These are phyloP conservation scores for Rhagonycha lutea DNA, from an alignment of 2,888 invertebrate genomes.

Conservation along the genomic window DNA sequence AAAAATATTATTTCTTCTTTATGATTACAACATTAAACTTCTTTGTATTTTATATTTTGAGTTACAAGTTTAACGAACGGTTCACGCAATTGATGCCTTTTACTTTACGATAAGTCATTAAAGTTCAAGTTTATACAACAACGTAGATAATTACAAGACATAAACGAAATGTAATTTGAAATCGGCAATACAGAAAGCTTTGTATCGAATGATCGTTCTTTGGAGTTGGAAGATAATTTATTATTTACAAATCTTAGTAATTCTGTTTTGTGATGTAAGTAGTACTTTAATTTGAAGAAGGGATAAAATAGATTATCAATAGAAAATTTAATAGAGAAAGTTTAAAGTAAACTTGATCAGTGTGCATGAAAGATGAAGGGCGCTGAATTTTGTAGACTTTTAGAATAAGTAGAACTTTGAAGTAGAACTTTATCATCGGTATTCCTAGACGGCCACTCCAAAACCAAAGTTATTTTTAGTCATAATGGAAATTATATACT, in stretches of 20 bases:
- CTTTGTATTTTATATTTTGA: not conserved
- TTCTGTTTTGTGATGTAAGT: not conserved
- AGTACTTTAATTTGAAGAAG: not conserved
- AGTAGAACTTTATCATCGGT: not conserved
- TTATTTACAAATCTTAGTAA: not conserved
- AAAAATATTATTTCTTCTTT: not conserved
- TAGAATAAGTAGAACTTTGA: not conserved
- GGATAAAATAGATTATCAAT: not conserved
- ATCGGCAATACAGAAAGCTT: not conserved
- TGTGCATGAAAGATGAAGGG: not conserved
- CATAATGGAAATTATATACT: not conserved
- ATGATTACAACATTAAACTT: not conserved
- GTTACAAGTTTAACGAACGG: not conserved
- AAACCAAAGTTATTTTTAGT: not conserved
- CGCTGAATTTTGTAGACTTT: not conserved
- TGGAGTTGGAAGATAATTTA: not conserved
- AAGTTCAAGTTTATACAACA: not conserved
- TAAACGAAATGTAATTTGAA: not conserved
- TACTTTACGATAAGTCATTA: not conserved
- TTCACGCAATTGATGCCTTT: not conserved
- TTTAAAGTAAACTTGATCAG: not conserved
- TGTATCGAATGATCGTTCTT: not conserved
- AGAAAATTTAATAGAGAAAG: not conserved
- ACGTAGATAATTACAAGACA: not conserved
- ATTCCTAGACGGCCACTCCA: not conserved